These are phyloP conservation scores for Troides helena DNA, from an alignment of 2,888 invertebrate genomes.

Conservation along the genomic window DNA sequence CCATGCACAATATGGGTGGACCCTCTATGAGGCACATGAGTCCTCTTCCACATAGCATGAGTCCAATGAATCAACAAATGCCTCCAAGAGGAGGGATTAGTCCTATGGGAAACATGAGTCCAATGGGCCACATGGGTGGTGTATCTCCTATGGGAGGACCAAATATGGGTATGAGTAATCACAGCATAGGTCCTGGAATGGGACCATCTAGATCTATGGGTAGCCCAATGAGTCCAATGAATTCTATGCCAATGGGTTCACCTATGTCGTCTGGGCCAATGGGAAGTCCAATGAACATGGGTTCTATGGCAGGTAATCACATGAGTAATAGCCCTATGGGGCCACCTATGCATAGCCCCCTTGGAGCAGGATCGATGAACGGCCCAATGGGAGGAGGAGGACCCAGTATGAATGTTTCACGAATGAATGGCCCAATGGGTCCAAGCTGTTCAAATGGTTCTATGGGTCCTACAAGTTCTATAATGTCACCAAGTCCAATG, in stretches of 20 bases:
- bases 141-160: slow-evolving; percentile 87
- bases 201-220: slow-evolving; percentile 83
- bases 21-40: slow-evolving; percentile 85
- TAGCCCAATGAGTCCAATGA: slow-evolving; percentile 88
- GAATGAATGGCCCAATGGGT: slow-evolving; percentile 80
- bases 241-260: slow-evolving; percentile 85
- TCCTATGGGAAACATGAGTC: slow-evolving; percentile 86
- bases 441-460: slow-evolving; percentile 80
- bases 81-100: slow-evolving; percentile 82
- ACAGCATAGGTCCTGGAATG: slow-evolving; percentile 82
- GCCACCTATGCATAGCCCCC: slow-evolving; percentile 87
- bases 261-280: slow-evolving; percentile 85
- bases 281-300: slow-evolving; percentile 87
- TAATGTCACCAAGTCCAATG: slow-evolving; percentile 79
- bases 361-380: slow-evolving; percentile 80
- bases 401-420: slow-evolving; percentile 77
- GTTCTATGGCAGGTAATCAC: slow-evolving; percentile 80
- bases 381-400: slow-evolving; percentile 82
- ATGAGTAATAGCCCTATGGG: slow-evolving; percentile 88
- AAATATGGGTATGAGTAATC: slow-evolving; percentile 84
- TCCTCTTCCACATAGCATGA: slow-evolving; percentile 81
- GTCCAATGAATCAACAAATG: slow-evolving; percentile 83
- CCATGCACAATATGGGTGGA: slow-evolving; percentile 82
- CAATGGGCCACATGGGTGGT: slow-evolving; percentile 84
- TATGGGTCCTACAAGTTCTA: slow-evolving; percentile 78